Percentiles rank a stretch among this genome's conserved stretches.
Evolutionary conservation across 2,113 vertebrate genomes (phyloP).

Genomic region (Psettodes erumei): DNA sequence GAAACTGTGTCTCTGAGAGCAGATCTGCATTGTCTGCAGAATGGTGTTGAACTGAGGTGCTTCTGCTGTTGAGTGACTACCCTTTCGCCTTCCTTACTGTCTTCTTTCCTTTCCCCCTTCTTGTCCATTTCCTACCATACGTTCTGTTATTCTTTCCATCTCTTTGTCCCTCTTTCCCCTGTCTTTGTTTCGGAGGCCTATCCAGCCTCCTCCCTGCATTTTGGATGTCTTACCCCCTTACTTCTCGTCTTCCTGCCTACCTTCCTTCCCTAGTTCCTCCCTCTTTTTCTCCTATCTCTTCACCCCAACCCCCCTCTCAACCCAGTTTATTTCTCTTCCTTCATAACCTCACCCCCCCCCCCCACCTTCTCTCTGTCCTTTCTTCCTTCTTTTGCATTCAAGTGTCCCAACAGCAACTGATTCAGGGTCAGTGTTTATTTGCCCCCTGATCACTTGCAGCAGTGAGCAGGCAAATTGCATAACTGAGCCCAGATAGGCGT

Average conservation of each 20-base stretch:
- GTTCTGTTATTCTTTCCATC: background rate
- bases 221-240: background rate
- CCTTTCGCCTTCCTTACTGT: background rate
- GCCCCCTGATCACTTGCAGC: background rate
- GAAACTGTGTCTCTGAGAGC: slow-evolving; percentile 41
- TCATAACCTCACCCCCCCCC: background rate
- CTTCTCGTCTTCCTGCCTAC: background rate
- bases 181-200: too few species aligned
- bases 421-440: slow-evolving; percentile 16
- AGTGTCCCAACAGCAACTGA: slow-evolving; percentile 10
- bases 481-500: slow-evolving; percentile 15
- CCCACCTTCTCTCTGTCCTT: background rate
- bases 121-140: background rate
- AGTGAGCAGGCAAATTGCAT: slow-evolving; percentile 8
- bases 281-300: background rate
- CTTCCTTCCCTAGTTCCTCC: background rate
- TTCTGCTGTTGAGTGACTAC: background rate
- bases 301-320: background rate
- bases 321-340: background rate
- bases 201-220: background rate
- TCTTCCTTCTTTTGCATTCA: background rate
- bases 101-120: background rate
- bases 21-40: slow-evolving; percentile 24
- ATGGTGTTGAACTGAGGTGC: slow-evolving; percentile 2
- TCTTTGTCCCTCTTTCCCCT: background rate